phyloP scores from a whole-genome alignment of 2,797 vertebrate genomes.

The Hipposideros larvatus region DNA sequence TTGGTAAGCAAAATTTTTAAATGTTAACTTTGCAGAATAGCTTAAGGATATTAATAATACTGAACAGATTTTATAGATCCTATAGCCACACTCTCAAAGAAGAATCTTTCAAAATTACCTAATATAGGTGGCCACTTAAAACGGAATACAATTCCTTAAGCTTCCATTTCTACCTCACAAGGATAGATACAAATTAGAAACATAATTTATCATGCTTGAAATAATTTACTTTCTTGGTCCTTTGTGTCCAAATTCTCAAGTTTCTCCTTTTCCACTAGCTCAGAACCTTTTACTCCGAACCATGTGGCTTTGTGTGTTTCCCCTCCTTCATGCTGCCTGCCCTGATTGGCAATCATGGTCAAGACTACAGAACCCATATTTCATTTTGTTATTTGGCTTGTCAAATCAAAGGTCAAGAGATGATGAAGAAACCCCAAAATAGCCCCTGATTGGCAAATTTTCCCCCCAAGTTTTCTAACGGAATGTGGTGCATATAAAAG shows the following conservation, averaged over 20 bases:
- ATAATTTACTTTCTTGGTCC: conserved; percentile 75
- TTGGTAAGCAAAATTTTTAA: conserved; percentile 78
- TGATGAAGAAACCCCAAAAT: conserved; percentile 84
- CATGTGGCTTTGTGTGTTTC: conserved; percentile 70
- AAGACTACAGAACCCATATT: conserved; percentile 75
- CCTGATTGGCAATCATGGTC: conserved; percentile 77
- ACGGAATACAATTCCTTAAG: conserved; percentile 34
- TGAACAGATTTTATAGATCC: conserved; percentile 26
- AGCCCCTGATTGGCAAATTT: conserved; percentile 77
- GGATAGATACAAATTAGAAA: conserved; percentile 77
- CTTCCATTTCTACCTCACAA: conserved; percentile 74
- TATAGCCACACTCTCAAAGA: conserved; percentile 24
- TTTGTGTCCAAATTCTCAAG: conserved; percentile 59
- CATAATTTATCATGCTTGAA: conserved; percentile 77
- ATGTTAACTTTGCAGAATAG: conserved; percentile 80
- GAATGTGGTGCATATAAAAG: conserved; percentile 80
- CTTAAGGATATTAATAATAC: conserved; percentile 67
- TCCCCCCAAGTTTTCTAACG: conserved; percentile 74
- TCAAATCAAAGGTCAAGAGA: conserved; percentile 83
- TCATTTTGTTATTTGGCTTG: conserved; percentile 84
- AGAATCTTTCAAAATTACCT: conserved; percentile 52
- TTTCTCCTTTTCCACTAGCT: conserved; percentile 58
- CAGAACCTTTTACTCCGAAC: conserved; percentile 30
- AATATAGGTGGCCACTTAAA: conserved; percentile 68
- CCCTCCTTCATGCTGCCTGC: neutral